These are phyloP conservation scores for Microctonus hyperodae DNA, from an alignment of 2,888 invertebrate genomes.

Conservation along the genomic window DNA sequence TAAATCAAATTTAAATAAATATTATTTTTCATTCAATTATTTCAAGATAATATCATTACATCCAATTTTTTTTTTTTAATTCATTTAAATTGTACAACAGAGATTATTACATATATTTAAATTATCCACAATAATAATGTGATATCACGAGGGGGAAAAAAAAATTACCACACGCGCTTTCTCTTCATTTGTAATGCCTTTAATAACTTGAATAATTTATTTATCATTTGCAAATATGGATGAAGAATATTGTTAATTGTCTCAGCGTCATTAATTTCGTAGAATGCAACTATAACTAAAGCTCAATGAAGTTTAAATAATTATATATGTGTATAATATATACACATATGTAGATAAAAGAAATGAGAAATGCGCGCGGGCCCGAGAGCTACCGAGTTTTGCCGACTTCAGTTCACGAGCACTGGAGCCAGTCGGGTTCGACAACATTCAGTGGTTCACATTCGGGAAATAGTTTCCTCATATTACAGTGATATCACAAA, in stretches of 20 bases:
- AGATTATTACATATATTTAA: too few species aligned
- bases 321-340: neutral
- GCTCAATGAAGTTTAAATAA: neutral
- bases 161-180: neutral
- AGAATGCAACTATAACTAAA: neutral
- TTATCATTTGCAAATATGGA: neutral
- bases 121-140: neutral
- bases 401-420: constrained; percentile 21
- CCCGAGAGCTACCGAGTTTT: constrained; percentile 17
- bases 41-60: too few species aligned
- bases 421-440: constrained; percentile 25
- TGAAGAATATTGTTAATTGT: neutral
- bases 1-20: neutral
- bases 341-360: neutral
- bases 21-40: neutral
- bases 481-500: neutral
- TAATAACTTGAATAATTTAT: neutral
- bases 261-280: neutral
- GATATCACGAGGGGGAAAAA: neutral
- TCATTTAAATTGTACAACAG: too few species aligned
- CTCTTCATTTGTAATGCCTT: neutral
- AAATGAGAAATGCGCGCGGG: neutral
- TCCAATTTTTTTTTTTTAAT: too few species aligned
- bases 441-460: constrained; percentile 33
- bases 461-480: constrained; percentile 28